phyloP scores from a whole-genome alignment of 2,797 vertebrate genomes.

The Tapera naevia region DNA sequence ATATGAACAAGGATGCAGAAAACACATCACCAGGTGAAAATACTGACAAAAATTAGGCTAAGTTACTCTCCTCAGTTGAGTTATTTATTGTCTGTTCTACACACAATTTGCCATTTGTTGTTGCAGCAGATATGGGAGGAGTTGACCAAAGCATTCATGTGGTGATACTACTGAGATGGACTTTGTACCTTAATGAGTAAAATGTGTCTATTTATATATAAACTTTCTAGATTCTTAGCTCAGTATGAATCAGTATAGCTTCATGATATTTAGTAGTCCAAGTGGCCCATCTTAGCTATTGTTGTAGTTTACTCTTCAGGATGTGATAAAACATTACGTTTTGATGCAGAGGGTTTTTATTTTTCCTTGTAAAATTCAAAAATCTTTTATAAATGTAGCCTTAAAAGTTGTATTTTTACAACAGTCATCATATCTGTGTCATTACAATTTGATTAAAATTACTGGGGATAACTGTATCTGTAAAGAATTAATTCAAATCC shows the following conservation, averaged over 20 bases:
- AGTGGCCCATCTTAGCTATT: background rate
- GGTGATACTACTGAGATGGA: background rate
- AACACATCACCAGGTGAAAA: background rate
- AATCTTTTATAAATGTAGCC: fast-evolving
- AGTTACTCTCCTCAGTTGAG: background rate
- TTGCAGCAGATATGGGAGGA: background rate
- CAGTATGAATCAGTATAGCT: background rate
- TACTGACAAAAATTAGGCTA: background rate
- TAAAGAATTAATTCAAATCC: background rate
- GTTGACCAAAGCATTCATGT: background rate
- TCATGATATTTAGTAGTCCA: background rate
- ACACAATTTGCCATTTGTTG: background rate
- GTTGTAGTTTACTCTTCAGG: background rate
- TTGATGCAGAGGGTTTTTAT: background rate
- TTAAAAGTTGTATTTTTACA: background rate
- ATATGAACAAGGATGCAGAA: background rate
- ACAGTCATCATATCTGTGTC: background rate
- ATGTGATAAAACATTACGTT: background rate
- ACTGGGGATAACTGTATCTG: background rate
- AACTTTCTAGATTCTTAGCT: background rate
- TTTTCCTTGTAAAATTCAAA: background rate
- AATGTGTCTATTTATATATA: background rate
- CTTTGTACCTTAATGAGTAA: background rate
- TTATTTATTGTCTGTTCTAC: background rate
- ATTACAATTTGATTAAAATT: background rate